A percentile compares a stretch with the other conserved stretches of the same genome.
Evolutionary conservation across 23 tunicate genomes (phyloP).

Genomic region (Trididemnum nubilum): DNA sequence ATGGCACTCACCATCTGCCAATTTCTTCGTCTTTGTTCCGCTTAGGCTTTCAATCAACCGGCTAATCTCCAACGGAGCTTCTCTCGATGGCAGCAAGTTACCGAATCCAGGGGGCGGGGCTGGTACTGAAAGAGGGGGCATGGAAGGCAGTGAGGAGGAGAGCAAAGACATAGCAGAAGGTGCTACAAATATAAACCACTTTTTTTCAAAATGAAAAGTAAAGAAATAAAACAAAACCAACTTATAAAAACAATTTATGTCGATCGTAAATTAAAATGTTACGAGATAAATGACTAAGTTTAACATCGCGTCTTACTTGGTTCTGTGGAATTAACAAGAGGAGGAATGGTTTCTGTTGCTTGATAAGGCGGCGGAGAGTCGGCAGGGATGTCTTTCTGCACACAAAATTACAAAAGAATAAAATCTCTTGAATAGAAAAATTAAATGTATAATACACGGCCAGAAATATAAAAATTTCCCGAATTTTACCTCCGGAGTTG

Average conservation of each 20-base stretch:
- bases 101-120: conserved; percentile 23
- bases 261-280: no score
- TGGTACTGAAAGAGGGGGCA: not conserved
- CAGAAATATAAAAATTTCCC: no score
- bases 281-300: no score
- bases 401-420: no score
- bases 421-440: not conserved
- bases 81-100: not conserved
- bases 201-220: no score
- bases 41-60: not conserved
- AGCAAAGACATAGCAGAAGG: no score
- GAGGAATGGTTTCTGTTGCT: conserved; percentile 24
- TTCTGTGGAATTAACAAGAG: not conserved
- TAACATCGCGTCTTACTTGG: no score
- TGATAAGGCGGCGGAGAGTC: conserved; percentile 30
- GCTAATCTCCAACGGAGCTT: not conserved
- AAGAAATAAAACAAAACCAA: no score
- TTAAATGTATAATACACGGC: no score
- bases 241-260: no score
- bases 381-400: not conserved
- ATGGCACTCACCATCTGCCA: not conserved
- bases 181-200: no score
- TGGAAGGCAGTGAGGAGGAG: not conserved
- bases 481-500: no score
- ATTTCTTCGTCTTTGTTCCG: not conserved